Conservation (phyloP, 2,888 invertebrate species). For the Polydrusus cervinus region DNA sequence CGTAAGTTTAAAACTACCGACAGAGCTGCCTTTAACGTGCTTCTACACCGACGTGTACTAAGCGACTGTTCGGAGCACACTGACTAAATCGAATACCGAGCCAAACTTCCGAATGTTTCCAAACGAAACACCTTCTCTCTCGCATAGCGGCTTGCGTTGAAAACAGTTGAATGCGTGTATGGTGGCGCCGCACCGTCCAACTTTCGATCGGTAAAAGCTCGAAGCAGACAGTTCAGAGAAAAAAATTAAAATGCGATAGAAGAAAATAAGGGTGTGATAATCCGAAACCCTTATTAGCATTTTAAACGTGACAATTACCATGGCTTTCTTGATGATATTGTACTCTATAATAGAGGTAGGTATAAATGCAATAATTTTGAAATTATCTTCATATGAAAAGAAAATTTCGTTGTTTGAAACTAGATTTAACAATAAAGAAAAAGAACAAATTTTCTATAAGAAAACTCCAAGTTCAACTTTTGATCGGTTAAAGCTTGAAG, state of each 20-base stretch:
- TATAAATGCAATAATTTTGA: no score
- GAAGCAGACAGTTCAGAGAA: not conserved
- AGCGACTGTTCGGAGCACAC: constrained; percentile 48
- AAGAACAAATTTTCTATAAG: no score
- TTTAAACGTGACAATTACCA: no score
- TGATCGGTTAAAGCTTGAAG: constrained; percentile 21
- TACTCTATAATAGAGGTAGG: no score
- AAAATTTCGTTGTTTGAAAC: no score
- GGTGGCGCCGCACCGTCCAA: constrained; percentile 50
- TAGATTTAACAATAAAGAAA: no score
- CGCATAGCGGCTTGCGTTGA: constrained; percentile 45
- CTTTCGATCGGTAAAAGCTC: constrained; percentile 27
- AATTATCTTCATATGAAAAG: no score
- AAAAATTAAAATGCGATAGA: not conserved
- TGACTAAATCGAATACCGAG: constrained; percentile 36
- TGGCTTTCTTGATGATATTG: no score
- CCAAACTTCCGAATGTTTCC: constrained; percentile 46
- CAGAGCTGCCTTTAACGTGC: constrained; percentile 18
- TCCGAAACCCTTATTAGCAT: not conserved
- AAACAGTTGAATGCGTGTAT: constrained; percentile 47
- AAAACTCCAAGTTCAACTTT: constrained; percentile 37
- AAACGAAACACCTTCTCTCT: constrained; percentile 48
- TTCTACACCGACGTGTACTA: constrained; percentile 42
- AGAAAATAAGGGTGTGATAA: constrained; percentile 1
- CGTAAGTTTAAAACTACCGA: constrained; percentile 24